A percentile compares a stretch with the other conserved stretches of the same genome.
phyloP scores from a whole-genome alignment of 2,888 invertebrate species.

The Amblyteles armatorius region DNA sequence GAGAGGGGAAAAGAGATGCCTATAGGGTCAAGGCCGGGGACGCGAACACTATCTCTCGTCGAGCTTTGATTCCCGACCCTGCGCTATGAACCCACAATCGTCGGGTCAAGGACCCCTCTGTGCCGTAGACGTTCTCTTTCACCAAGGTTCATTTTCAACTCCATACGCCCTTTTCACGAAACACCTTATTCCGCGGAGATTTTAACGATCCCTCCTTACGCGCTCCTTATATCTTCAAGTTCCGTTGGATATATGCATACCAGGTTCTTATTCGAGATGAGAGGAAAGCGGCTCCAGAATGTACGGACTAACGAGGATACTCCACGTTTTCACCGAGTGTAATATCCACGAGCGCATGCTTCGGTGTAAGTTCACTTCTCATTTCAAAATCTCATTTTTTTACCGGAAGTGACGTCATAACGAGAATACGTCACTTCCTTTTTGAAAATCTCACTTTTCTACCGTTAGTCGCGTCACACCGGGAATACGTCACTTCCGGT shows the following conservation, averaged over 20 bases:
- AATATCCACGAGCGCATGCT: not conserved
- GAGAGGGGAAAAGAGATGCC: conserved; percentile 18
- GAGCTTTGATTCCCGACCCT: conserved; percentile 59
- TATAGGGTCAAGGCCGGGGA: conserved; percentile 61
- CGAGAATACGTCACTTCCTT: no score
- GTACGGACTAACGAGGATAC: not conserved
- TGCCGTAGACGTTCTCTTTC: conserved; percentile 31
- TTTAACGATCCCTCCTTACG: conserved; percentile 12
- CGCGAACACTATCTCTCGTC: conserved; percentile 34
- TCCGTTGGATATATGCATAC: not conserved
- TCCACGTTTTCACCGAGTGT: not conserved
- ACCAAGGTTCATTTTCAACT: conserved; percentile 21
- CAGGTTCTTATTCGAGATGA: conserved; percentile 1
- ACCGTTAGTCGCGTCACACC: no score
- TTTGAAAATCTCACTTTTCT: no score
- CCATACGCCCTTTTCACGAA: conserved; percentile 1
- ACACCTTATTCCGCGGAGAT: not conserved
- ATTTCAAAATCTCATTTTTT: no score
- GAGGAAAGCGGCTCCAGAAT: not conserved
- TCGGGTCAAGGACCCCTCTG: conserved; percentile 64
- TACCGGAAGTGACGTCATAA: no score
- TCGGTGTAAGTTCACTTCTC: not conserved
- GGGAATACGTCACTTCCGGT: no score
- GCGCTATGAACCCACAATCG: conserved; percentile 52
- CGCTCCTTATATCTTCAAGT: not conserved